Evolutionary conservation across 2,797 vertebrate genomes (phyloP).

Genomic region (Hoplostethus atlanticus): DNA sequence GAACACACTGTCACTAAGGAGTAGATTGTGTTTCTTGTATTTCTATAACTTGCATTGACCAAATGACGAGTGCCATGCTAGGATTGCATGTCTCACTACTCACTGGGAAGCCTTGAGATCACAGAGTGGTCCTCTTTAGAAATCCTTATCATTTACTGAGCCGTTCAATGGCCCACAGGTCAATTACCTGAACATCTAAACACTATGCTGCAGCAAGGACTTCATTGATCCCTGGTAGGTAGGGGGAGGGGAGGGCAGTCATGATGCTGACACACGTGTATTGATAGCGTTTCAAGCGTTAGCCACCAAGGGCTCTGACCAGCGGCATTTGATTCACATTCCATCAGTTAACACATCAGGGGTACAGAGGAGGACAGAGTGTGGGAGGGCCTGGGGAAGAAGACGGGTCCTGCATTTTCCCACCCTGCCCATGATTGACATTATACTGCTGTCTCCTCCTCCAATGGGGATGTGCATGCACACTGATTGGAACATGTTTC

Average conservation of each 20-base stretch:
- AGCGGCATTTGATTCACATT: conserved; percentile 29
- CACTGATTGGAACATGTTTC: conserved; percentile 8
- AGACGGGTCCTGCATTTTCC: conserved; percentile 11
- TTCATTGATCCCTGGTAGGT: conserved; percentile 32
- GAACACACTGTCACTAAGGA: conserved; percentile 56
- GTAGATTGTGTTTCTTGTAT: conserved; percentile 37
- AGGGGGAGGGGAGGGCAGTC: not conserved
- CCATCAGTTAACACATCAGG: conserved; percentile 47
- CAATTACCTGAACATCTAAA: conserved; percentile 30
- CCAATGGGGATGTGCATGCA: conserved; percentile 30
- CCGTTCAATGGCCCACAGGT: conserved; percentile 22
- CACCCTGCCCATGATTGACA: conserved; percentile 14
- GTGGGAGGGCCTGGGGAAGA: not conserved
- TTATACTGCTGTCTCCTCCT: conserved; percentile 15
- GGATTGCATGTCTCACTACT: not conserved
- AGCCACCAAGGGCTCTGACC: conserved; percentile 20
- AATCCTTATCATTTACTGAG: conserved; percentile 34
- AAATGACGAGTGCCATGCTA: not conserved
- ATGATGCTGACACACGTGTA: conserved; percentile 29
- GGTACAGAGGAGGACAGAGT: not conserved
- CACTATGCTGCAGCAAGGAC: not conserved
- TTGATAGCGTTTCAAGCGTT: conserved; percentile 40
- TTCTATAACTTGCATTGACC: conserved; percentile 3
- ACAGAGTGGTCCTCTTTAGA: conserved; percentile 11
- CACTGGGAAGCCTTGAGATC: conserved; percentile 1